These are phyloP conservation scores for Agelas oroides DNA, from an alignment of 37 sponge, comb jelly and placozoan species.

Conservation along the genomic window DNA sequence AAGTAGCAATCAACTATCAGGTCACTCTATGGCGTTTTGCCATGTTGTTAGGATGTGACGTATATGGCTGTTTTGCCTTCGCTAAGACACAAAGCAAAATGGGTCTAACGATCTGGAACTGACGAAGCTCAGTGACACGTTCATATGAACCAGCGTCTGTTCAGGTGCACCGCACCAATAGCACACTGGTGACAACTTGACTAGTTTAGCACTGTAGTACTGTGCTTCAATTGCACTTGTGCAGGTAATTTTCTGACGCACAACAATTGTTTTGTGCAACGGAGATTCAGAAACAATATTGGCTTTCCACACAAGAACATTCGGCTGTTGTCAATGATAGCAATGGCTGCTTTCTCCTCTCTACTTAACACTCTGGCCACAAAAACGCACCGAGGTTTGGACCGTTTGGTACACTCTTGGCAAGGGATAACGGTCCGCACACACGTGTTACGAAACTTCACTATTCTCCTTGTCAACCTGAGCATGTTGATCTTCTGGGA, in stretches of 20 bases:
- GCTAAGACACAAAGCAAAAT: conserved; percentile 12
- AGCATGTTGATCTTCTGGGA: background rate
- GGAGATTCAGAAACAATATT: background rate
- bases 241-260: background rate
- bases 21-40: no score
- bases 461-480: conserved; percentile 14
- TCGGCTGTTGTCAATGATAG: background rate
- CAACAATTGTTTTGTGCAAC: background rate
- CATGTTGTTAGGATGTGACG: no score
- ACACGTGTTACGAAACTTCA: background rate
- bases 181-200: conserved; percentile 4
- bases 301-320: background rate
- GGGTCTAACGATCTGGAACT: background rate
- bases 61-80: conserved; percentile 7
- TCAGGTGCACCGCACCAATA: conserved; percentile 14
- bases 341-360: background rate
- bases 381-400: conserved; percentile 20
- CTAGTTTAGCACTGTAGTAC: conserved; percentile 24
- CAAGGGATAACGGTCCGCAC: background rate
- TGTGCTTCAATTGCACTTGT: conserved; percentile 13
- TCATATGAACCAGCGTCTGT: conserved; percentile 23
- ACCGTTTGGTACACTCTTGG: background rate
- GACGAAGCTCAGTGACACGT: background rate
- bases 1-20: no score
- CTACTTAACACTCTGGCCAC: background rate